A percentile compares a stretch with the other conserved stretches of the same genome.
These are phyloP conservation scores for Aurelia aurita complex sp. Pacific DNA, from an alignment of 30 jellyfish, hydroid and myxozoan species.

Conservation along the genomic window DNA sequence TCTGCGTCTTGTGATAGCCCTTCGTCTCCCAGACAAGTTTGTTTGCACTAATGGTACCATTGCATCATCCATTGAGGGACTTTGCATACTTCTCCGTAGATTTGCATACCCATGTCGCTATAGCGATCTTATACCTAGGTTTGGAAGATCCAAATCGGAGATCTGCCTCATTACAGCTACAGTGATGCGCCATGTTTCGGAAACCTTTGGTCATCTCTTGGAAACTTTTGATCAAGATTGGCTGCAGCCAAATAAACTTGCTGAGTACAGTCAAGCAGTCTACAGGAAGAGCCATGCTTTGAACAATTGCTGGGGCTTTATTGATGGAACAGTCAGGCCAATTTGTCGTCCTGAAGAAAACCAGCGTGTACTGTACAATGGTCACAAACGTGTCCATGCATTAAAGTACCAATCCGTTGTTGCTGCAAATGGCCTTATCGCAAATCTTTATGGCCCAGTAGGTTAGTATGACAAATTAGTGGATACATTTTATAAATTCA, in stretches of 20 bases:
- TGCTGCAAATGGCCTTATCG: conserved; percentile 80
- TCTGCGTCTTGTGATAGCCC: conserved; percentile 2
- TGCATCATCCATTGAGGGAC: conserved; percentile 56
- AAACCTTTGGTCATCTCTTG: conserved; percentile 21
- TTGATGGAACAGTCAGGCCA: conserved; percentile 4
- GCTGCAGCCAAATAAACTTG: conserved; percentile 58
- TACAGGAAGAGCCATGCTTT: conserved; percentile 30
- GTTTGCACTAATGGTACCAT: conserved; percentile 50
- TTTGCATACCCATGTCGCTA: conserved; percentile 77
- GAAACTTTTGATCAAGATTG: conserved; percentile 51
- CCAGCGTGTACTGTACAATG: conserved; percentile 69
- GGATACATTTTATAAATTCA: too few relatives aligned
- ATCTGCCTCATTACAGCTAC: conserved; percentile 60
- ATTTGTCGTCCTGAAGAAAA: conserved; percentile 71
- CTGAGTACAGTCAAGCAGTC: conserved; percentile 47
- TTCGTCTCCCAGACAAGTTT: conserved; percentile 30
- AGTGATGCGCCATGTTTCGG: conserved; percentile 45
- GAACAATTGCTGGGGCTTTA: conserved; percentile 68
- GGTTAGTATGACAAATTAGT: conserved; percentile 16
- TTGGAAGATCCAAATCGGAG: conserved; percentile 65
- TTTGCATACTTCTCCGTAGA: conserved; percentile 51
- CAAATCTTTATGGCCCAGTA: conserved; percentile 68
- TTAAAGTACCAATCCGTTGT: conserved; percentile 65
- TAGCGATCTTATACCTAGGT: conserved; percentile 60
- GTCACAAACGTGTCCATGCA: conserved; percentile 84